phyloP scores from a whole-genome alignment of 2,888 invertebrate genomes.

The Amiota communis region DNA sequence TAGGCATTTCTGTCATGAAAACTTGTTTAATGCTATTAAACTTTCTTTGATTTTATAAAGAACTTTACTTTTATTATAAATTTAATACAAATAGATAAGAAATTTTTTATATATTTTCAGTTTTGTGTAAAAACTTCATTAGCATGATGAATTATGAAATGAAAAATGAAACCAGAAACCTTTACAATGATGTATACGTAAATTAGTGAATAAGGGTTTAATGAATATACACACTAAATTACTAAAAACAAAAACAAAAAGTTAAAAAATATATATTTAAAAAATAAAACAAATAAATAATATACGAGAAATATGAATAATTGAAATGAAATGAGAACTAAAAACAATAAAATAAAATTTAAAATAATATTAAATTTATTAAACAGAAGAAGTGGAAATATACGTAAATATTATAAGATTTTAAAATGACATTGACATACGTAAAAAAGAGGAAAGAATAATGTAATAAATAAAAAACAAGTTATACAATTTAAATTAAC shows the following conservation, averaged over 20 bases:
- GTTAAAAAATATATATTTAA: slow-evolving; percentile 44
- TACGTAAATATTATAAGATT: slow-evolving; percentile 22
- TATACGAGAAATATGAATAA: slow-evolving; percentile 32
- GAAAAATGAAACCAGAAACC: slow-evolving; percentile 51
- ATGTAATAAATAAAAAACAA: slow-evolving; percentile 36
- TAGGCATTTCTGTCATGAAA: too few species aligned
- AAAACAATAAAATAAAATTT: slow-evolving; percentile 52
- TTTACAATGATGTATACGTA: slow-evolving; percentile 74
- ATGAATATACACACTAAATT: slow-evolving; percentile 27
- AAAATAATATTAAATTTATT: slow-evolving; percentile 42
- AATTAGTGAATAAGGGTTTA: slow-evolving; percentile 66
- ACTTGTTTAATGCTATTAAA: too few species aligned
- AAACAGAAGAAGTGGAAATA: background rate
- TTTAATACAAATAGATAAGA: too few species aligned
- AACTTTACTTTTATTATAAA: too few species aligned
- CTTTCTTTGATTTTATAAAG: too few species aligned
- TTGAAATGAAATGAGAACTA: slow-evolving; percentile 46
- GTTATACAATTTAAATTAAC: too few species aligned
- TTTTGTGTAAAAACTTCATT: slow-evolving; percentile 16
- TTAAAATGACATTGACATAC: slow-evolving; percentile 39
- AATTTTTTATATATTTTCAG: too few species aligned
- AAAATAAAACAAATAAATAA: background rate
- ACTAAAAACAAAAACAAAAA: slow-evolving; percentile 52
- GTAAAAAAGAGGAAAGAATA: slow-evolving; percentile 43
- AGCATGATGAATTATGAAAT: background rate